Evolutionary conservation across 2,888 invertebrate genomes (phyloP), one percentile per base, ranked within the genome.

Genomic region (Taenaris catops): DNA sequence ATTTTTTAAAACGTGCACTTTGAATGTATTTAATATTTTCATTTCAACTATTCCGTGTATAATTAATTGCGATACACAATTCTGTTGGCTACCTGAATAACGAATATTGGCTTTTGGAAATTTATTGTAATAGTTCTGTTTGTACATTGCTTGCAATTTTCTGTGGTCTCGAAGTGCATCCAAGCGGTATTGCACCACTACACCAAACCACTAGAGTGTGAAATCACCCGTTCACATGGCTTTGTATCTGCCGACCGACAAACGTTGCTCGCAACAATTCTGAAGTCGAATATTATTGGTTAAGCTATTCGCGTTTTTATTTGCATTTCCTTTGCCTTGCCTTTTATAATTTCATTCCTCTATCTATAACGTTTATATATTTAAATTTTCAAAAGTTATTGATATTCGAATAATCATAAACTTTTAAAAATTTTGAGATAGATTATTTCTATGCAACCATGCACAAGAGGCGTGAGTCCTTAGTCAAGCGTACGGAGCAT

Each of bases 81-180:
- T 24, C 6, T 25, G 21, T 19, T 8, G 16, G 5, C 6, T 31
- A 34, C 27, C 31, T 31, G 31, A 34, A 31, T 8, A 10, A 16
- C 16, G 14, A 29, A 34, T 26, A 27, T 40, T 29, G 34, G 27
- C 20, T 26, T 29, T 14, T 33, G 19, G 34, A 25, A 29, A 24
- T 24, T 29, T 23, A 26, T 38, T 38, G 34, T 27, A 35, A 8
- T 26, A 28, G 23, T 27, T 29, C 11, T 39, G 38, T 38, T 35
- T 38, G 37, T 31, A 21, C 25, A 45, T 45, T 35, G 9, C 34
- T 41, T 25, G 47, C 63, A 61, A 81, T 80, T 75, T 53, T 63
- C 57, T 71, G 78, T 68, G 79, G 79, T 75, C 68, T 64, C 54
- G 51, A 42, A 49, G 56, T 58, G 65, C 75, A 75, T 17, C 51